A percentile compares a stretch with the other conserved stretches of the same genome.
These are phyloP conservation scores for Agapornis roseicollis DNA, from an alignment of 2,113 vertebrate species.

Conservation along the genomic window DNA sequence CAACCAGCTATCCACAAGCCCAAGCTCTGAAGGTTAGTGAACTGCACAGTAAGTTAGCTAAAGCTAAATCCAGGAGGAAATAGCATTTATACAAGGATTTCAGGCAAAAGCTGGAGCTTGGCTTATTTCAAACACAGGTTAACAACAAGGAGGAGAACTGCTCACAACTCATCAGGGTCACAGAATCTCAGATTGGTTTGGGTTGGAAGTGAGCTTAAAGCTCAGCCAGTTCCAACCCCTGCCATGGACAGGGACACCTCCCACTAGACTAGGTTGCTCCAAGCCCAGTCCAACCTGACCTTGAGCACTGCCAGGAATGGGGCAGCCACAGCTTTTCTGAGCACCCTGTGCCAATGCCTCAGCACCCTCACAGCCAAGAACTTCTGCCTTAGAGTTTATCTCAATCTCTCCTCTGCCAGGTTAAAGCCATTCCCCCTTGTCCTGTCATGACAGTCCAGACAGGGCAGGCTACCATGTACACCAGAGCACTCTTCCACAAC, in stretches of 20 bases:
- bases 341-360: background rate
- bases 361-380: background rate
- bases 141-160: background rate
- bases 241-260: background rate
- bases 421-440: background rate
- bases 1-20: background rate
- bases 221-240: background rate
- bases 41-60: background rate
- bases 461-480: background rate
- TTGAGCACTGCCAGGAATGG: background rate
- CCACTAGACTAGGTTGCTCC: background rate
- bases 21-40: accelerated
- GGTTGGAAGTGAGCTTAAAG: background rate
- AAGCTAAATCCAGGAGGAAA: background rate
- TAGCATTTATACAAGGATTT: background rate
- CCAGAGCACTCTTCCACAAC: background rate
- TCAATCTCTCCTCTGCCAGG: background rate
- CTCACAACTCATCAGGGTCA: accelerated
- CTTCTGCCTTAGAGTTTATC: background rate
- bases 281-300: background rate
- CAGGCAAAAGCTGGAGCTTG: background rate
- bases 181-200: background rate
- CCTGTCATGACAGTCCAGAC: background rate
- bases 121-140: accelerated
- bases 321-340: background rate